A percentile compares a stretch with the other conserved stretches of the same genome.
Conservation (phyloP, 2,113 vertebrate genomes). For the Crotophaga sulcirostris region DNA sequence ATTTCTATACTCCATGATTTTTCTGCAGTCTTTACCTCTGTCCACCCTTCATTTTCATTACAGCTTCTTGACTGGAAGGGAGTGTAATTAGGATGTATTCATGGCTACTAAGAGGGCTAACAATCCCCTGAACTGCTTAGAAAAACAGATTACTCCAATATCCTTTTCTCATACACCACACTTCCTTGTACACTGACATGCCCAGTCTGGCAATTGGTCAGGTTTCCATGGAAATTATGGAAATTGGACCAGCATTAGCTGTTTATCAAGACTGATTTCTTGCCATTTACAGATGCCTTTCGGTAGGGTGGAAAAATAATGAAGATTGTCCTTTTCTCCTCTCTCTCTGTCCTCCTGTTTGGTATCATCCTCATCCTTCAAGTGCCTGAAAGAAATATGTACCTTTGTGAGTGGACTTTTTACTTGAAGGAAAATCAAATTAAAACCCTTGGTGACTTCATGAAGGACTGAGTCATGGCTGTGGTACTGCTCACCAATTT, state of each 20-base stretch:
- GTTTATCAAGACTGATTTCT: neutral
- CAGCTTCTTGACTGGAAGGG: neutral
- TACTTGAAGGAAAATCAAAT: neutral
- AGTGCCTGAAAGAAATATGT: neutral
- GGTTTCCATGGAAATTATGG: slow-evolving; percentile 50
- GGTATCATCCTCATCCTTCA: neutral
- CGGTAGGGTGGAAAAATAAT: neutral
- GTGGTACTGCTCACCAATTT: neutral
- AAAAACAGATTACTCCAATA: neutral
- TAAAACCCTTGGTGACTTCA: neutral
- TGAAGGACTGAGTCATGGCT: neutral
- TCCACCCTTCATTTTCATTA: neutral
- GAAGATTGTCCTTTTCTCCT: neutral
- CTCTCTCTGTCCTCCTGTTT: neutral
- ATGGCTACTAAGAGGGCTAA: neutral
- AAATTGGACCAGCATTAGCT: neutral
- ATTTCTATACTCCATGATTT: neutral
- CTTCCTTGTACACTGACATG: neutral
- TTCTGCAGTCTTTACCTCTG: neutral
- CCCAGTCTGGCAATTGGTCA: neutral
- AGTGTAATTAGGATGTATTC: neutral
- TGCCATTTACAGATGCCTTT: neutral
- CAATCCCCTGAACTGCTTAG: neutral
- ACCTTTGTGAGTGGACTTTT: neutral
- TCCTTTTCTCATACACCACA: neutral